Base-by-base conservation (phyloP, 2,797 vertebrate species). In the Aulostomus chinensis region DNA sequence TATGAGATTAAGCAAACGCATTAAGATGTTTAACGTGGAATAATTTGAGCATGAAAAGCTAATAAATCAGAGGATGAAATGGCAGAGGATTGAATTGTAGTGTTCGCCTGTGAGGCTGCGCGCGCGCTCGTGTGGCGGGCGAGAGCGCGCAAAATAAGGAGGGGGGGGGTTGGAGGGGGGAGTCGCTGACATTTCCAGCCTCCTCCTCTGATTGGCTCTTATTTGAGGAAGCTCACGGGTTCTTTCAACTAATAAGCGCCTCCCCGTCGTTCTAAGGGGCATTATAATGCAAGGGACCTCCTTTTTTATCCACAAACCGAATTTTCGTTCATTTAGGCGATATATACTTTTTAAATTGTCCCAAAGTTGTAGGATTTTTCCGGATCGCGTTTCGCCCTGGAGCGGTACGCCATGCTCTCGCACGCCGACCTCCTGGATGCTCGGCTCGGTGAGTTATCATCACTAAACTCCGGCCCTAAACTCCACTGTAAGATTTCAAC, bases 341-440 rank as follows among this genome's bases (percentile, higher is more conserved):
- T 94, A 91, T 95, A 94, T 94, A 93, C 88, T 93, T 92, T 93
- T 93, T 92, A 93, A 93, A 94, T 94, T 93, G 92, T 86, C 90
- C 74, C 90, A 91, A 93, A 89, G 85, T 88, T 83, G 93, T 93
- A 92, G 92, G 91, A 87, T 92, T 94, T 94, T 83, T 90, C 87
- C 91, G 90, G 89, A 90, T 67, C 91, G 87, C 86, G 73, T 91
- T 93, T 96, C 94, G 74, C 93, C 93, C 94, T 96, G 94, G 94
- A 98, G 93, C 94, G 94, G 93, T 96, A 94, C 94, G 91, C 93
- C 63, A 99, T 99, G 96, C 94, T 99, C 74, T 99, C 96, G 91
- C 96, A 99, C 81, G 94, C 95, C 93, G 96, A 99, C 94, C 95
- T 99, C 92, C 94, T 98, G 94, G 96, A 99, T 92, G 94, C 95